A percentile compares a stretch with the other conserved stretches of the same genome.
phyloP scores from a whole-genome alignment of 1,140 invertebrate species.

The Trachelipus rathkii region DNA sequence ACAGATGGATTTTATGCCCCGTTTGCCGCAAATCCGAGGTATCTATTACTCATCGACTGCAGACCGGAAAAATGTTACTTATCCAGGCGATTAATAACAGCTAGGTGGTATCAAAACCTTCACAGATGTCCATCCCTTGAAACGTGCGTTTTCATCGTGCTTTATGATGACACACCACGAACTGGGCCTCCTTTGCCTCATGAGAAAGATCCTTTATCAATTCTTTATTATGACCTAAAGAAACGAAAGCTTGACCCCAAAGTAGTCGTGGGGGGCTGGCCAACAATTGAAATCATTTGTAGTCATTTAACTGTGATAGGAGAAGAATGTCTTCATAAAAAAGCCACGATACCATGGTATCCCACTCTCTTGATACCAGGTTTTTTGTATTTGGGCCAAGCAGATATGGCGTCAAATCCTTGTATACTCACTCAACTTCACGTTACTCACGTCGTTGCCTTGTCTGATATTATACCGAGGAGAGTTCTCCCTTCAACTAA shows the following conservation, averaged over 20 bases:
- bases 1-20: slow-evolving; percentile 50
- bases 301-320: slow-evolving; percentile 45
- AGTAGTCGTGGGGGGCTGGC: slow-evolving; percentile 47
- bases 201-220: slow-evolving; percentile 38
- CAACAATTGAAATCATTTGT: slow-evolving; percentile 41
- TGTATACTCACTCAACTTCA: slow-evolving; percentile 44
- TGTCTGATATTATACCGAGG: slow-evolving; percentile 46
- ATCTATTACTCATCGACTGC: slow-evolving; percentile 48
- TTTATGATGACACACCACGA: slow-evolving; percentile 47
- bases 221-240: slow-evolving; percentile 39
- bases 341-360: slow-evolving; percentile 47
- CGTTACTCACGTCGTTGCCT: slow-evolving; percentile 47
- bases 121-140: slow-evolving; percentile 31
- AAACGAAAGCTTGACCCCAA: slow-evolving; percentile 46
- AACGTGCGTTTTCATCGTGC: slow-evolving; percentile 46
- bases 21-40: slow-evolving; percentile 48
- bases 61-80: slow-evolving; percentile 44
- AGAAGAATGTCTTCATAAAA: slow-evolving; percentile 33
- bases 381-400: slow-evolving; percentile 47
- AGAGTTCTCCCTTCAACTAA: slow-evolving; percentile 47
- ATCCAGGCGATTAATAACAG: slow-evolving; percentile 42
- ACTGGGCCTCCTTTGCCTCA: slow-evolving; percentile 25
- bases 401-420: slow-evolving; percentile 47
- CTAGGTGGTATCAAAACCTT: slow-evolving; percentile 47
- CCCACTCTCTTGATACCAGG: slow-evolving; percentile 47